Percentiles rank a stretch among this genome's conserved stretches.
These are phyloP conservation scores for Standfussiana lucernea DNA, from an alignment of 2,888 invertebrate genomes.

Conservation along the genomic window DNA sequence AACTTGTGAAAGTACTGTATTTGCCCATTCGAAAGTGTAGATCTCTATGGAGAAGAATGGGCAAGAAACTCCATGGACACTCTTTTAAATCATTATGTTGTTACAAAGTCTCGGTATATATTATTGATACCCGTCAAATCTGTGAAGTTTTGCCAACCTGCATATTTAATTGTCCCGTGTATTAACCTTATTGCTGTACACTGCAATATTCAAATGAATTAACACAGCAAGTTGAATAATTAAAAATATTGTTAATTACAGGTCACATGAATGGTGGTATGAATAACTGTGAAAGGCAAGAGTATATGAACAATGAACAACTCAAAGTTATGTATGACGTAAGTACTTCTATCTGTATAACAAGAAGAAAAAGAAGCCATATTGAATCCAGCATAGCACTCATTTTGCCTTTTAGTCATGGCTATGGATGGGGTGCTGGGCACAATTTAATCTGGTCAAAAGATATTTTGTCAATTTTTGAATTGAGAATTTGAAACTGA, in stretches of 20 bases:
- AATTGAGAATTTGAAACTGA: background rate
- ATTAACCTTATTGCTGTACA: background rate
- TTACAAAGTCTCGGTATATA: too few relatives aligned
- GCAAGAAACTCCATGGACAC: too few relatives aligned
- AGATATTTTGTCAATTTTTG: background rate
- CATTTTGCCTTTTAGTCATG: background rate
- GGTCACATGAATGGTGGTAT: slow-evolving; percentile 85
- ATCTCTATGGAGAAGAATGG: too few relatives aligned
- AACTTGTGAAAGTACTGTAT: too few relatives aligned
- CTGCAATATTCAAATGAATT: background rate
- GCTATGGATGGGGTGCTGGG: background rate
- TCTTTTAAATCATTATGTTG: too few relatives aligned
- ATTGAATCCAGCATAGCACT: background rate
- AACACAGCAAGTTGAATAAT: background rate
- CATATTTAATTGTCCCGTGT: background rate
- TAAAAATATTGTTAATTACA: slow-evolving; percentile 62
- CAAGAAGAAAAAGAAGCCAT: background rate
- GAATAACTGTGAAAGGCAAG: slow-evolving; percentile 84
- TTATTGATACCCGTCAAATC: background rate
- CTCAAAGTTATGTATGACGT: slow-evolving; percentile 88
- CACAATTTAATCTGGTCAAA: background rate
- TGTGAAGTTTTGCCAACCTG: background rate
- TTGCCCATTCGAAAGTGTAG: too few relatives aligned
- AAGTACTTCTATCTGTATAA: slow-evolving; percentile 39
- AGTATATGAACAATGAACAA: slow-evolving; percentile 84